Conservation (phyloP, 2,888 invertebrate species). For the Ferdinandea cuprea region DNA sequence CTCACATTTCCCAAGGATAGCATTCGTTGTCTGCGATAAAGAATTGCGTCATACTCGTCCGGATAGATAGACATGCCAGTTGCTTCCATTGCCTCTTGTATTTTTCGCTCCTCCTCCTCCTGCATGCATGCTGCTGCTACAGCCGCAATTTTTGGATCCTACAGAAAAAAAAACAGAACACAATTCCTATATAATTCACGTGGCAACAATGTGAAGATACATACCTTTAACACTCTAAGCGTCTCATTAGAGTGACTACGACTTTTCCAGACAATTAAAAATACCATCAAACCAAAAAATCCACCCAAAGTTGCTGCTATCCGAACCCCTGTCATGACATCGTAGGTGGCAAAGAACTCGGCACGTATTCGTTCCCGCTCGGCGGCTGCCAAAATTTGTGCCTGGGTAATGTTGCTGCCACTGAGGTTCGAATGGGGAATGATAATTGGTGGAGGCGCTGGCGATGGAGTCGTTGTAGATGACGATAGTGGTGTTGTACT, state of each 20-base stretch:
- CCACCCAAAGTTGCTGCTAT: conserved; percentile 96
- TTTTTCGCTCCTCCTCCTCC: conserved; percentile 89
- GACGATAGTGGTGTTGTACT: conserved; percentile 70
- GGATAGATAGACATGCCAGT: conserved; percentile 84
- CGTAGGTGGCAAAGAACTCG: conserved; percentile 95
- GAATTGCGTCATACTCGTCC: conserved; percentile 83
- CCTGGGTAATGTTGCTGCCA: conserved; percentile 78
- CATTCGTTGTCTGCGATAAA: conserved; percentile 84
- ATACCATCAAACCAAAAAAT: conserved; percentile 95
- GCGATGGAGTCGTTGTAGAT: conserved; percentile 76
- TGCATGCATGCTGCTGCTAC: conserved; percentile 91
- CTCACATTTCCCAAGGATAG: conserved; percentile 88
- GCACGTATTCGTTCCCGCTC: conserved; percentile 89
- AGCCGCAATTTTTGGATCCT: conserved; percentile 91
- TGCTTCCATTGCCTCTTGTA: conserved; percentile 90
- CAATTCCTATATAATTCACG: background rate
- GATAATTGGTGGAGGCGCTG: conserved; percentile 74
- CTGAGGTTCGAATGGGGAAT: conserved; percentile 70
- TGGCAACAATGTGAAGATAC: background rate
- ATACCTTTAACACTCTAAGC: conserved; percentile 86
- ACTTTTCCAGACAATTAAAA: conserved; percentile 95
- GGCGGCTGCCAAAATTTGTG: conserved; percentile 80
- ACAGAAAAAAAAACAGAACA: conserved; percentile 76
- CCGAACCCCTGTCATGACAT: conserved; percentile 96
- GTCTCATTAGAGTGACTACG: conserved; percentile 90